Percentiles rank a stretch among this genome's conserved stretches.
Evolutionary conservation across 2,888 invertebrate genomes (phyloP).

Genomic region (Hydrotaea diabolus): DNA sequence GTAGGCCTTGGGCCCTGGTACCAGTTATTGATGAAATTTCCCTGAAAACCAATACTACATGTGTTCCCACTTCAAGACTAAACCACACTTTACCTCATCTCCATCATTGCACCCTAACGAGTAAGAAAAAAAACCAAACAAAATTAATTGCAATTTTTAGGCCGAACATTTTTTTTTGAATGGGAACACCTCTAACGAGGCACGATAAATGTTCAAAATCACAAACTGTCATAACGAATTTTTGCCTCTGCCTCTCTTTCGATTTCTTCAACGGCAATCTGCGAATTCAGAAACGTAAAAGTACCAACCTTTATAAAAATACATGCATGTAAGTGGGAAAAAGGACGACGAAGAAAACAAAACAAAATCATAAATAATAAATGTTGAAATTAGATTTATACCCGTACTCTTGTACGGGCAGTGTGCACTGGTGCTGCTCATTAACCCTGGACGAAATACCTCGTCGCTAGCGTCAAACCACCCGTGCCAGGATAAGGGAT

Average conservation of each 20-base stretch:
- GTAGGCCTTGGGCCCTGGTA: too few species aligned
- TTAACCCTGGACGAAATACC: constrained; percentile 60
- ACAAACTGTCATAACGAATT: constrained; percentile 61
- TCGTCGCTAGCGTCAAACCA: constrained; percentile 3
- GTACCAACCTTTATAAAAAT: constrained; percentile 28
- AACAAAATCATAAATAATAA: constrained; percentile 65
- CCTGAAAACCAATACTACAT: too few species aligned
- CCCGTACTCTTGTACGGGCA: neutral
- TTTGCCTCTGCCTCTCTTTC: neutral
- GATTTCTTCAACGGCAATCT: constrained; percentile 26
- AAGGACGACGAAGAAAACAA: constrained; percentile 34
- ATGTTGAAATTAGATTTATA: constrained; percentile 66
- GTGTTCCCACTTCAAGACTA: too few species aligned
- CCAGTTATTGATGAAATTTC: too few species aligned
- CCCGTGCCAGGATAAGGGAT: constrained; percentile 19
- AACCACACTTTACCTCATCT: too few species aligned
- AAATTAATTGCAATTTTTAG: constrained; percentile 29
- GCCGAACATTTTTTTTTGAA: neutral
- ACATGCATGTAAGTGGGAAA: constrained; percentile 17
- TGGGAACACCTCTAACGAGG: constrained; percentile 53
- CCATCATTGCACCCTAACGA: neutral
- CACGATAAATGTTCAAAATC: constrained; percentile 59
- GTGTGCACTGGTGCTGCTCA: constrained; percentile 62
- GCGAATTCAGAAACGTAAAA: neutral
- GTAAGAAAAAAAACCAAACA: neutral